Evolutionary conservation across 1,140 invertebrate species (phyloP).

Genomic region (Drosophila biarmipes): DNA sequence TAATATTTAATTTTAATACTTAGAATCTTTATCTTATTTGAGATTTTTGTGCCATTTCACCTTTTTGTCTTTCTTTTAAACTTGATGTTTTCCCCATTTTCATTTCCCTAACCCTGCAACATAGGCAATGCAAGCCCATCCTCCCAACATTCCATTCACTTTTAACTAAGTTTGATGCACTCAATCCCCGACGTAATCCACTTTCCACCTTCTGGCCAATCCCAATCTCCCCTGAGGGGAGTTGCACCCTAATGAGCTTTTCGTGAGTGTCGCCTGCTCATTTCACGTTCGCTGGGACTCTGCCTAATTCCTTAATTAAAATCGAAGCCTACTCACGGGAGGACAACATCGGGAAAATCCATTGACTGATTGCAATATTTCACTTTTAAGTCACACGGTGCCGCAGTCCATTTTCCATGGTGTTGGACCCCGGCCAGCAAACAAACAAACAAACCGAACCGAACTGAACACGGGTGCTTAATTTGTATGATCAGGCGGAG

Average conservation of each 20-base stretch:
- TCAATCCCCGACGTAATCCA: constrained; percentile 25
- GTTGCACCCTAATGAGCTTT: constrained; percentile 66
- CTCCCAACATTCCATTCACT: constrained; percentile 1
- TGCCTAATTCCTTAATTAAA: constrained; percentile 82
- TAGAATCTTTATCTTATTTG: no score
- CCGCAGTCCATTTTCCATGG: constrained; percentile 17
- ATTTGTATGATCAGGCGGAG: constrained; percentile 71
- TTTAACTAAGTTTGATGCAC: constrained; percentile 40
- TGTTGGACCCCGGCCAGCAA: constrained; percentile 28
- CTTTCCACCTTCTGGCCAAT: constrained; percentile 1
- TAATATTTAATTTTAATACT: no score
- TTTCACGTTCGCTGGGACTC: constrained; percentile 43
- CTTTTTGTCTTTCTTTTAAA: no score
- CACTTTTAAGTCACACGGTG: constrained; percentile 76
- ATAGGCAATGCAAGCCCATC: not conserved
- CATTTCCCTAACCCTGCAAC: no score
- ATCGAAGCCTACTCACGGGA: constrained; percentile 69
- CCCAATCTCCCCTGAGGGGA: constrained; percentile 15
- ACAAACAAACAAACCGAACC: constrained; percentile 55
- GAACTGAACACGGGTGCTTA: constrained; percentile 67
- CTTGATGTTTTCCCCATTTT: no score
- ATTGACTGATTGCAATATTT: constrained; percentile 83
- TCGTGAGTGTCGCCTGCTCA: constrained; percentile 43
- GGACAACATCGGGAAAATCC: constrained; percentile 57
- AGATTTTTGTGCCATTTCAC: no score